Conservation (phyloP, 2,113 vertebrate species). For the Benitochromis conjunctus region DNA sequence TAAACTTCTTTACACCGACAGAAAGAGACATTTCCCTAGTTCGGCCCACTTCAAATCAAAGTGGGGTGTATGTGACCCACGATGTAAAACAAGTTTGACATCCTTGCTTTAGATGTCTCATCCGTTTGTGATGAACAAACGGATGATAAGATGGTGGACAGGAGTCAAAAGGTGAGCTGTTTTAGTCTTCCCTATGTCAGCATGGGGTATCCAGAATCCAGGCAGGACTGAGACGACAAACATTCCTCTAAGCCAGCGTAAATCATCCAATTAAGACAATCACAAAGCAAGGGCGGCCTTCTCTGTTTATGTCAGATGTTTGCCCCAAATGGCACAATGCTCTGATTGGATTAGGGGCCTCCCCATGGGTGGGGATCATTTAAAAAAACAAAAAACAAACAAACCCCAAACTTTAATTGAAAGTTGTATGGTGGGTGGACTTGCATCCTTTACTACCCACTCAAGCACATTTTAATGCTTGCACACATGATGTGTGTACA, state of each 20-base stretch:
- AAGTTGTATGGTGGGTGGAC: slow-evolving; percentile 4
- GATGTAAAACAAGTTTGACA: too few species aligned
- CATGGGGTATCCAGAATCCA: background rate
- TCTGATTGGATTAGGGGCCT: slow-evolving; percentile 54
- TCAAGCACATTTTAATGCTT: background rate
- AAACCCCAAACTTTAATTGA: slow-evolving; percentile 14
- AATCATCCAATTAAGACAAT: slow-evolving; percentile 45
- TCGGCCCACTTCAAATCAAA: too few species aligned
- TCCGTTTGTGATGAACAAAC: background rate
- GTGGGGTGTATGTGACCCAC: too few species aligned
- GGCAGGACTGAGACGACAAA: background rate
- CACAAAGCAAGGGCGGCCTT: slow-evolving; percentile 9
- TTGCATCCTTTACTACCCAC: background rate
- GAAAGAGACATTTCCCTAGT: too few species aligned
- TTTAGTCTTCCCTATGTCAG: background rate
- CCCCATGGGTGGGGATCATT: slow-evolving; percentile 5
- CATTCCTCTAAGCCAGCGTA: background rate
- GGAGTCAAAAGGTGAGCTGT: background rate
- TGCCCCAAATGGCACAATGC: slow-evolving; percentile 21
- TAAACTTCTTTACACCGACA: too few species aligned
- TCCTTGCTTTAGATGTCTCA: background rate
- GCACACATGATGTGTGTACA: background rate
- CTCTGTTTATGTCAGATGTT: slow-evolving; percentile 30
- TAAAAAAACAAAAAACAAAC: background rate
- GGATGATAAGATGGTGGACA: background rate